Evolutionary conservation across 1,140 invertebrate species (phyloP).

Genomic region (Arctopsyche grandis): DNA sequence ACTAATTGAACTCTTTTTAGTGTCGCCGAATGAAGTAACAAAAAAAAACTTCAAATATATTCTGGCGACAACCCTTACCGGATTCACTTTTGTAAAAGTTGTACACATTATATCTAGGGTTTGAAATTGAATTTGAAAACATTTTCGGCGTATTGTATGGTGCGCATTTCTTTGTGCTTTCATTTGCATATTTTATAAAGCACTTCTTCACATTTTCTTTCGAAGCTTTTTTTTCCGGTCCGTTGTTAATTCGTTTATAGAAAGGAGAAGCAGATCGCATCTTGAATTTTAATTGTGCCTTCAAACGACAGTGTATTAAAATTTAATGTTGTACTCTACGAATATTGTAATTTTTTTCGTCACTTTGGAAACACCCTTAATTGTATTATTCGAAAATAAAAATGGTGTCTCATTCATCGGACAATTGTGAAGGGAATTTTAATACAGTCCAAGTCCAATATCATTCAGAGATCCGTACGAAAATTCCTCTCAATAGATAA

Average conservation of each 20-base stretch:
- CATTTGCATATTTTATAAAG: conserved; percentile 28
- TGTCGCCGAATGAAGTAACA: not conserved
- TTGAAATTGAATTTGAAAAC: conserved; percentile 17
- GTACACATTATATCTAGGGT: not conserved
- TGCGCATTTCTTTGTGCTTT: not conserved
- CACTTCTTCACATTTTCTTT: conserved; percentile 17
- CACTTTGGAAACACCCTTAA: not conserved
- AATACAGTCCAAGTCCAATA: too few relatives aligned
- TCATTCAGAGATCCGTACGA: too few relatives aligned
- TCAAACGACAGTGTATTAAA: conserved; percentile 10
- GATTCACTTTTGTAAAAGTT: not conserved
- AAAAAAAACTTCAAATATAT: not conserved
- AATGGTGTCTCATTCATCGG: too few relatives aligned
- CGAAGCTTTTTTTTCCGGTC: not conserved
- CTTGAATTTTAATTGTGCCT: conserved; percentile 29
- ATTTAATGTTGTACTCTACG: conserved; percentile 3
- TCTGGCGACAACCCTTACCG: conserved; percentile 28
- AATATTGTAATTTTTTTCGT: conserved; percentile 12
- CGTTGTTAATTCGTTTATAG: conserved; percentile 26
- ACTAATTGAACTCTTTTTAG: conserved; percentile 47
- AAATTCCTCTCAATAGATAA: too few relatives aligned
- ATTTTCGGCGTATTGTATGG: conserved; percentile 4
- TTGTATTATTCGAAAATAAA: not conserved
- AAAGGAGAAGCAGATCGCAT: conserved; percentile 8
- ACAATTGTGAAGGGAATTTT: too few relatives aligned